These are phyloP conservation scores for Sialis lutaria DNA, from an alignment of 2,888 invertebrate genomes.

Conservation along the genomic window DNA sequence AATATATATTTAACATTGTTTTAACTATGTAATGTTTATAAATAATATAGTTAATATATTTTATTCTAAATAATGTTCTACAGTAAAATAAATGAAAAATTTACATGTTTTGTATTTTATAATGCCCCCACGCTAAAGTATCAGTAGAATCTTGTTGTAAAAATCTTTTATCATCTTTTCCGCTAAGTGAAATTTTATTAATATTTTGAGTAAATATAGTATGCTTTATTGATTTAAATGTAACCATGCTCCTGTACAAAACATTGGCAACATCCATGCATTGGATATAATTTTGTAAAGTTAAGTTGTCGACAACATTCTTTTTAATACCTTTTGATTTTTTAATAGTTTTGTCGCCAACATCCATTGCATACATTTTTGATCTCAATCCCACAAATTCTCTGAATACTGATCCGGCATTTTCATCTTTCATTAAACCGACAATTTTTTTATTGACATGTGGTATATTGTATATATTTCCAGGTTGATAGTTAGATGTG, in stretches of 20 bases:
- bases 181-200: constrained; percentile 2
- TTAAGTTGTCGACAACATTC: background rate
- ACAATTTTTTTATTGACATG: constrained; percentile 10
- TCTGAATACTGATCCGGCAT: constrained; percentile 2
- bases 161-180: constrained; percentile 4
- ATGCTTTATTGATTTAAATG: constrained; percentile 1
- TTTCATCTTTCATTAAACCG: constrained; percentile 9
- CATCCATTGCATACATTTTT: constrained; percentile 7
- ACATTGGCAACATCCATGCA: background rate
- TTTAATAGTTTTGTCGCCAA: background rate
- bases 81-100: no score
- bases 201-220: constrained; percentile 3
- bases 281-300: no score
- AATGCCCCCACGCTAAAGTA: constrained; percentile 4
- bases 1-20: no score
- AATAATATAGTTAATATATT: no score
- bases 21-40: no score
- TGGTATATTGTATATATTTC: constrained; percentile 14
- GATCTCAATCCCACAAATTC: constrained; percentile 8
- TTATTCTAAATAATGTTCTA: no score
- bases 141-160: background rate
- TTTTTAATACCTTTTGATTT: background rate
- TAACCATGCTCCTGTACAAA: background rate
- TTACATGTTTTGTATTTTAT: background rate
- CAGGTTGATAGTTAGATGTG: constrained; percentile 14